A percentile compares a stretch with the other conserved stretches of the same genome.
These are phyloP conservation scores for Antitype chi DNA, from an alignment of 2,888 invertebrate genomes.

Conservation along the genomic window DNA sequence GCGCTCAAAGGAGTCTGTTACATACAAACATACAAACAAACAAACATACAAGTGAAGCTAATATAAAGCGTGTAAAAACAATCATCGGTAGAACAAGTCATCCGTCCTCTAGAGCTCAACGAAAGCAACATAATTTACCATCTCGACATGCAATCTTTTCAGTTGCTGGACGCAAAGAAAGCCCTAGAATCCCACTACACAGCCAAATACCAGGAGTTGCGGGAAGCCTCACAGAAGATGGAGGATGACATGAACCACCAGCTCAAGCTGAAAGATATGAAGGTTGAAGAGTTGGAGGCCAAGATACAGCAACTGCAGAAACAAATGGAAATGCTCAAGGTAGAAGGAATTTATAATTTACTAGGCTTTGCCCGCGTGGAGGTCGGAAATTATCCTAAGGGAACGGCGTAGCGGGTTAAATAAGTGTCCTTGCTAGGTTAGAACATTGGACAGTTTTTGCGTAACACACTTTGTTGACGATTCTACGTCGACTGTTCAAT, in stretches of 20 bases:
- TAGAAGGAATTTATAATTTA: constrained; percentile 51
- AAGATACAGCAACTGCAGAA: constrained; percentile 82
- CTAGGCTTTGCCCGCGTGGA: too few species aligned
- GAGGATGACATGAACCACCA: constrained; percentile 91
- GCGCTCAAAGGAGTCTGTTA: too few species aligned
- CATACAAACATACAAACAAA: too few species aligned
- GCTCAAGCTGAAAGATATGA: constrained; percentile 86
- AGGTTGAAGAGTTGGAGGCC: constrained; percentile 84
- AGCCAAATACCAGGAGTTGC: constrained; percentile 89
- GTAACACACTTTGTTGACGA: too few species aligned
- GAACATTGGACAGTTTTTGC: too few species aligned
- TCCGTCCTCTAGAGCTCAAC: neutral
- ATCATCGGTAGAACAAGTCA: neutral
- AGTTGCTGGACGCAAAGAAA: constrained; percentile 90
- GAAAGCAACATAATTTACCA: neutral
- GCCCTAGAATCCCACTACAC: constrained; percentile 91
- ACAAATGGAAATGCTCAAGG: constrained; percentile 82
- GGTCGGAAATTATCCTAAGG: too few species aligned
- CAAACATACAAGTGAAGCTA: too few species aligned
- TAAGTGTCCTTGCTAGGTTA: too few species aligned
- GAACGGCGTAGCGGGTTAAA: too few species aligned
- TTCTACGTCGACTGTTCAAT: too few species aligned
- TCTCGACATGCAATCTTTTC: constrained; percentile 18
- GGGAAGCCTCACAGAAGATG: constrained; percentile 90
- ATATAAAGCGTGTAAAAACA: too few species aligned